Evolutionary conservation across 2,113 vertebrate genomes (phyloP).

Genomic region (Noctilio leporinus): DNA sequence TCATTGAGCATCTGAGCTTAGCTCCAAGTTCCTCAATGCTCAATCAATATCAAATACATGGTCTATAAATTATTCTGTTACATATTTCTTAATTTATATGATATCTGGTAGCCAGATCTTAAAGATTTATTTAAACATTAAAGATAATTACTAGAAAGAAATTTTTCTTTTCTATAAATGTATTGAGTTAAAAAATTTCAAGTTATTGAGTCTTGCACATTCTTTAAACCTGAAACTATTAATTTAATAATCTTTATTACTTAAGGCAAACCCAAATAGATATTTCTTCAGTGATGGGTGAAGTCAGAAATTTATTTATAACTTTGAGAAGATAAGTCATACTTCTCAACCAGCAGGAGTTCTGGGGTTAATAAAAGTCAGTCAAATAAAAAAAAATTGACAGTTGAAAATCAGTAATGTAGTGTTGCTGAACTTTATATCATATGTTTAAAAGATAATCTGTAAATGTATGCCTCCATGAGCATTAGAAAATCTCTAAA

Average conservation of each 20-base stretch:
- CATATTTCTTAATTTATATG: constrained; percentile 63
- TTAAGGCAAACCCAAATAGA: constrained; percentile 6
- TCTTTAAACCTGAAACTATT: constrained; percentile 47
- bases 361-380: neutral
- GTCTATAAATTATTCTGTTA: constrained; percentile 49
- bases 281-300: neutral
- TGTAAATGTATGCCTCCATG: neutral
- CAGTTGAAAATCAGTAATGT: neutral
- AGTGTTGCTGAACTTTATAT: neutral
- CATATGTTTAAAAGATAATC: neutral
- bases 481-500: neutral
- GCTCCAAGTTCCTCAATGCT: constrained; percentile 37
- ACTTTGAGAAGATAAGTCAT: constrained; percentile 10
- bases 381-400: neutral
- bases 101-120: constrained; percentile 46
- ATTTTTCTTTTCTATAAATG: constrained; percentile 14
- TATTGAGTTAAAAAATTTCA: too few species aligned
- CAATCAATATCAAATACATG: constrained; percentile 52
- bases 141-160: constrained; percentile 21
- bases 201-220: neutral
- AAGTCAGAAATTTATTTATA: constrained; percentile 21
- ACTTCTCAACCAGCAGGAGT: neutral
- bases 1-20: neutral
- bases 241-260: neutral
- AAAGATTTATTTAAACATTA: constrained; percentile 52